Conservation (phyloP, 92 coral and sea anemone genomes). For the Metridium senile region DNA sequence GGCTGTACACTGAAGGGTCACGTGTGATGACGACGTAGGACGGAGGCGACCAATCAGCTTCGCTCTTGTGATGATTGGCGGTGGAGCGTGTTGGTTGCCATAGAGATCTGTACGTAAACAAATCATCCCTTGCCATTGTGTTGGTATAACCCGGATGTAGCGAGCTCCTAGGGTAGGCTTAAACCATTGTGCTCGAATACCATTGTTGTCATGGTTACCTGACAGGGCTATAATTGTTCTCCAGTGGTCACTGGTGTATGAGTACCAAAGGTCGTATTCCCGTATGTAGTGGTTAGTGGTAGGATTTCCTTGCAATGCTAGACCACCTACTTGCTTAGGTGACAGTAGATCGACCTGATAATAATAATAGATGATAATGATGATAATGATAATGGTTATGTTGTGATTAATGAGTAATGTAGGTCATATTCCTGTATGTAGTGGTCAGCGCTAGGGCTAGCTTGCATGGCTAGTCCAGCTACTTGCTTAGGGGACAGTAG, state of each 20-base stretch:
- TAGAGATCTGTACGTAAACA: constrained; percentile 18
- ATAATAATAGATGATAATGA: background rate
- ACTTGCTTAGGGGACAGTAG: constrained; percentile 7
- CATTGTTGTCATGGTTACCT: constrained; percentile 23
- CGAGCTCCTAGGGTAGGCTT: constrained; percentile 31
- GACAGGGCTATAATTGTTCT: background rate
- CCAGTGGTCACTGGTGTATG: constrained; percentile 41
- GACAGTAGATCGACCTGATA: constrained; percentile 20
- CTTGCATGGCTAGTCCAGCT: constrained; percentile 35
- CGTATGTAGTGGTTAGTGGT: constrained; percentile 9
- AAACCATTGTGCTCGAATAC: constrained; percentile 19
- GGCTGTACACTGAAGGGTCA: constrained; percentile 24
- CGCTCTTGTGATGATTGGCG: constrained; percentile 9
- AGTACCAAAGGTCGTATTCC: constrained; percentile 19
- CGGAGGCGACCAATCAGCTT: constrained; percentile 15
- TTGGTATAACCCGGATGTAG: constrained; percentile 18
- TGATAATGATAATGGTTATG: background rate
- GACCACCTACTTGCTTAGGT: constrained; percentile 20
- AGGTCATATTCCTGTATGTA: constrained; percentile 24
- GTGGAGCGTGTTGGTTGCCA: constrained; percentile 31
- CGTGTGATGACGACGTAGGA: constrained; percentile 22
- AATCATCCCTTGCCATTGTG: constrained; percentile 18
- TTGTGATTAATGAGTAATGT: constrained; percentile 26
- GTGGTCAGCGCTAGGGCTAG: constrained; percentile 6
- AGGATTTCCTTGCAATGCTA: constrained; percentile 35